phyloP scores from a whole-genome alignment of 2,113 vertebrate species.

The Zeus faber region DNA sequence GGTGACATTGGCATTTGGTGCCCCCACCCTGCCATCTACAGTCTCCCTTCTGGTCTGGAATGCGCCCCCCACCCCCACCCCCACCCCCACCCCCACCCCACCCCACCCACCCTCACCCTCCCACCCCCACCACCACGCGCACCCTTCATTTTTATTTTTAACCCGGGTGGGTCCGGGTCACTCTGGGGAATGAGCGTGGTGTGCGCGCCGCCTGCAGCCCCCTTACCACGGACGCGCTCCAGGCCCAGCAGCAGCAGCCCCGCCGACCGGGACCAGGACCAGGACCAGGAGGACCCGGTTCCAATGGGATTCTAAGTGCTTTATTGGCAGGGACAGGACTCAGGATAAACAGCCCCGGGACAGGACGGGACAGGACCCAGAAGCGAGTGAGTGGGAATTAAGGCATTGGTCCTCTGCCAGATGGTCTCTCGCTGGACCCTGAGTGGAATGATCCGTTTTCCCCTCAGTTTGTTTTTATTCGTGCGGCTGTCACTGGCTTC shows the following conservation, averaged over 20 bases:
- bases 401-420: slow-evolving; percentile 6
- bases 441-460: background rate
- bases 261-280: slow-evolving; percentile 33
- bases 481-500: slow-evolving; percentile 16
- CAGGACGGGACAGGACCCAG: slow-evolving; percentile 27
- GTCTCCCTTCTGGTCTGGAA: too few relatives aligned
- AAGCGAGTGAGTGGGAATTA: slow-evolving; percentile 48
- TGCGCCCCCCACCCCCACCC: too few relatives aligned
- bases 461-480: slow-evolving; percentile 19
- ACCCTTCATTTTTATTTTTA: slow-evolving; percentile 77
- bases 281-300: slow-evolving; percentile 41
- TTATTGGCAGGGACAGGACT: slow-evolving; percentile 39
- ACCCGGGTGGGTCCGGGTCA: slow-evolving; percentile 74
- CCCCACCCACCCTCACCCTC: too few relatives aligned
- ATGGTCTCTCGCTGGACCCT: too few relatives aligned
- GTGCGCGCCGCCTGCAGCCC: slow-evolving; percentile 46
- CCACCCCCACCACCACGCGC: too few relatives aligned
- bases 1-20: background rate
- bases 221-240: slow-evolving; percentile 47
- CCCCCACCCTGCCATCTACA: too few relatives aligned
- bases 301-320: slow-evolving; percentile 66
- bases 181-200: slow-evolving; percentile 66
- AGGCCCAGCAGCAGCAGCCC: slow-evolving; percentile 23
- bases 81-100: too few relatives aligned
- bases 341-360: slow-evolving; percentile 25